A percentile compares a stretch with the other conserved stretches of the same genome.
phyloP scores from a whole-genome alignment of 2,113 vertebrate genomes.

The Bagarius yarrelli region DNA sequence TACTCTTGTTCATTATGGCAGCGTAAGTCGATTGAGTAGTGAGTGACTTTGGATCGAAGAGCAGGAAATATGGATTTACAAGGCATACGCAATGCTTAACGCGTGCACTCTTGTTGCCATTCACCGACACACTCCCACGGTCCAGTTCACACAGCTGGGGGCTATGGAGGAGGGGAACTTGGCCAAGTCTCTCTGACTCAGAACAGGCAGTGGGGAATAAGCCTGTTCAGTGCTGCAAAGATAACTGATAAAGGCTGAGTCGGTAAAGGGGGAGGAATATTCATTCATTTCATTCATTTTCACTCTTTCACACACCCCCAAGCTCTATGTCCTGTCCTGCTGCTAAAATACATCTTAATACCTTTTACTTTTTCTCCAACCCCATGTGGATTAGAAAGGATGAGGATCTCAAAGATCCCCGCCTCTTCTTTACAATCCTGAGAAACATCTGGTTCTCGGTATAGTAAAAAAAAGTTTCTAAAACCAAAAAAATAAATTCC shows the following conservation, averaged over 20 bases:
- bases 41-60: neutral
- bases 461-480: neutral
- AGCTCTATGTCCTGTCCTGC: conserved; percentile 31
- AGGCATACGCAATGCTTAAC: conserved; percentile 15
- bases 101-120: conserved; percentile 26
- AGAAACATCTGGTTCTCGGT: conserved; percentile 53
- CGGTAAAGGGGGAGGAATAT: conserved; percentile 37
- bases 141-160: conserved; percentile 50
- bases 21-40: conserved; percentile 4
- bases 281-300: conserved; percentile 39
- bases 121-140: conserved; percentile 46
- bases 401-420: conserved; percentile 17
- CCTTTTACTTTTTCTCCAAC: conserved; percentile 27
- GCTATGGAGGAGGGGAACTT: conserved; percentile 32
- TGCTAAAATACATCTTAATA: conserved; percentile 39
- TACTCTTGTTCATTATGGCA: neutral
- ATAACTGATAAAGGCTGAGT: conserved; percentile 30
- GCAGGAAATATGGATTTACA: conserved; percentile 1
- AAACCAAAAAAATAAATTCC: neutral
- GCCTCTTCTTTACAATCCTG: conserved; percentile 29
- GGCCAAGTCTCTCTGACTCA: conserved; percentile 29
- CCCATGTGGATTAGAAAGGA: conserved; percentile 45
- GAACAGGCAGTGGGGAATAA: conserved; percentile 25
- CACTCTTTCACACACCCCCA: conserved; percentile 39
- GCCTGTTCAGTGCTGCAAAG: conserved; percentile 29